A percentile compares a stretch with the other conserved stretches of the same genome.
Evolutionary conservation across 2,113 vertebrate genomes (phyloP).

Genomic region (Opisthocomus hoazin): DNA sequence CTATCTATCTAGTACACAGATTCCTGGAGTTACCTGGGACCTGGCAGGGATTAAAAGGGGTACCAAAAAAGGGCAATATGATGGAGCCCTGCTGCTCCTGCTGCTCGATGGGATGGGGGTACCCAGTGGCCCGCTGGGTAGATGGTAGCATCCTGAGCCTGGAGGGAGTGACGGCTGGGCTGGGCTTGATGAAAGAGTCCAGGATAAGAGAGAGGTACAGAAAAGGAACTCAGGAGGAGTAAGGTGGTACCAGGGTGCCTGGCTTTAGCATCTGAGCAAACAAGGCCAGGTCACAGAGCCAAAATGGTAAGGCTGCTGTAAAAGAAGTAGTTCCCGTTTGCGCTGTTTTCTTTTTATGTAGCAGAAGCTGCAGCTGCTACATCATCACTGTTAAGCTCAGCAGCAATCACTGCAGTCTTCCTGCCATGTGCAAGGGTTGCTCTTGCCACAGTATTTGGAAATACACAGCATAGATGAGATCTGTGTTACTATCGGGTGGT

Average conservation of each 20-base stretch:
- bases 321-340: not conserved
- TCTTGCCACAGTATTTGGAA: not conserved
- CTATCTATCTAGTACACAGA: not conserved
- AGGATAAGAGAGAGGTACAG: not conserved
- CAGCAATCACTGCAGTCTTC: not conserved
- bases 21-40: not conserved
- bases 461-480: not conserved
- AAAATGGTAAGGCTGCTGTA: not conserved
- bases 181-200: not conserved
- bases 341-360: not conserved
- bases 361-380: not conserved
- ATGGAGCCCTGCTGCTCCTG: not conserved
- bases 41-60: not conserved
- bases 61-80: not conserved
- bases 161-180: not conserved
- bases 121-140: not conserved
- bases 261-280: not conserved
- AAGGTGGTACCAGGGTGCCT: not conserved
- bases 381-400: not conserved
- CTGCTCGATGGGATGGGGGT: not conserved
- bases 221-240: not conserved
- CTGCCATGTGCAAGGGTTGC: not conserved
- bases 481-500: not conserved
- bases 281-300: not conserved
- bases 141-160: not conserved